phyloP scores from a whole-genome alignment of 2,113 vertebrate genomes.

The Phrynosoma platyrhinos region DNA sequence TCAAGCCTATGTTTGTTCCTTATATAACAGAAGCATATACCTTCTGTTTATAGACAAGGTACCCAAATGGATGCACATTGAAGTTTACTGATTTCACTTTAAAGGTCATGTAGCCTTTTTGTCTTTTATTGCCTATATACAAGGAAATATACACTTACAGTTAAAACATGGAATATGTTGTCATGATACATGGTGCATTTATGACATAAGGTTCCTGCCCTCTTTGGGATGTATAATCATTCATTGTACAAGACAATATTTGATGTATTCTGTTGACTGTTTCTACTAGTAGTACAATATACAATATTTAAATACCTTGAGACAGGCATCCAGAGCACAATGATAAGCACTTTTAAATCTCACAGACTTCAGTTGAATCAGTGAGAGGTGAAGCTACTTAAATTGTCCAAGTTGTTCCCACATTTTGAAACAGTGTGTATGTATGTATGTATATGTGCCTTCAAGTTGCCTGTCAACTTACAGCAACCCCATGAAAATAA shows the following conservation, averaged over 20 bases:
- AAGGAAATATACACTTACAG: not conserved
- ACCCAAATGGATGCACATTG: not conserved
- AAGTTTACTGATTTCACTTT: not conserved
- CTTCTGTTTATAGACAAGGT: not conserved
- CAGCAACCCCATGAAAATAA: too few relatives aligned
- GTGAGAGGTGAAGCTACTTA: too few relatives aligned
- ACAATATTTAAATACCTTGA: not conserved
- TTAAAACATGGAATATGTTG: not conserved
- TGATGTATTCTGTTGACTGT: not conserved
- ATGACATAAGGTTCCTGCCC: not conserved
- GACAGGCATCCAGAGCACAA: not conserved
- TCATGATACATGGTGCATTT: not conserved
- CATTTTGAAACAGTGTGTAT: too few relatives aligned
- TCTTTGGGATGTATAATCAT: not conserved
- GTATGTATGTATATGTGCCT: too few relatives aligned
- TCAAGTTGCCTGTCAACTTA: too few relatives aligned
- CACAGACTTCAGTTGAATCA: too few relatives aligned
- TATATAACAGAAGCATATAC: not conserved
- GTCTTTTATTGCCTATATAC: not conserved
- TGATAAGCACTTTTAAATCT: not conserved
- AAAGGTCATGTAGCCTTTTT: not conserved
- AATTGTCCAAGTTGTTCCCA: too few relatives aligned
- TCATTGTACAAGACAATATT: not conserved
- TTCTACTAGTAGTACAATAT: not conserved
- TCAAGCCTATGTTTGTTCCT: not conserved